Base-by-base conservation (phyloP, 2,888 invertebrate genomes). In the Drosophila vallismaia region DNA sequence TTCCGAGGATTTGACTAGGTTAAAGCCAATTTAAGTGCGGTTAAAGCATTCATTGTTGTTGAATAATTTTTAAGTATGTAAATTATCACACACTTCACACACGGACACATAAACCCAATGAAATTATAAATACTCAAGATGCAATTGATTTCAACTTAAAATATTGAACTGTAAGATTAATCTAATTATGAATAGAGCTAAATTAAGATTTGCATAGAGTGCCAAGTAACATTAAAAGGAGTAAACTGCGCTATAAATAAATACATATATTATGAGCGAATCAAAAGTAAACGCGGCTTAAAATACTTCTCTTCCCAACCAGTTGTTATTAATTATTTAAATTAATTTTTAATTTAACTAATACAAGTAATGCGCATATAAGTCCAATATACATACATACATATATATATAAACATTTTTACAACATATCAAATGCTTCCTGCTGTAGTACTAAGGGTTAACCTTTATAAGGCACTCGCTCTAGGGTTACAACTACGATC, bases 31-130 rank as follows among this genome's bases (percentile, higher is more conserved):
- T 62, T 31, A 50, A 77, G 71, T 75, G 89, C 79, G 81, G 84
- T 86, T 68, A 79, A 89, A 90, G 88, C 91, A 91, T 90, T 90
- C 74, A 90, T 90, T 90, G 91, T 90, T 90, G 90, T 91, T 90
- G 90, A 90, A 91, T 90, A 91, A 86, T 89, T 87, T 85, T 79
- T 90, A 90, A 91, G 90, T 77, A 82, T 88, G 89, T 90, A 90
- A 76, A 90, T 89, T 86, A 84, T 71, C 36, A 49, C 33, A 66
- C 48, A 52, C 29, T 36, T 53, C 57, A 50, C 76, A 84, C 77
- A 75, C 77, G 57, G 56, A 54, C 54, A 60, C 53, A 66, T 56
- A 72, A 64, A 57, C 72, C 88, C 81, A 81, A 73, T 87, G 88
- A 87, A 87, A 81, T 85, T 87, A 50, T 46, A 74, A 71, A 72